Base-by-base conservation (phyloP, 2,797 vertebrate species). In the Melanogrammus aeglefinus region DNA sequence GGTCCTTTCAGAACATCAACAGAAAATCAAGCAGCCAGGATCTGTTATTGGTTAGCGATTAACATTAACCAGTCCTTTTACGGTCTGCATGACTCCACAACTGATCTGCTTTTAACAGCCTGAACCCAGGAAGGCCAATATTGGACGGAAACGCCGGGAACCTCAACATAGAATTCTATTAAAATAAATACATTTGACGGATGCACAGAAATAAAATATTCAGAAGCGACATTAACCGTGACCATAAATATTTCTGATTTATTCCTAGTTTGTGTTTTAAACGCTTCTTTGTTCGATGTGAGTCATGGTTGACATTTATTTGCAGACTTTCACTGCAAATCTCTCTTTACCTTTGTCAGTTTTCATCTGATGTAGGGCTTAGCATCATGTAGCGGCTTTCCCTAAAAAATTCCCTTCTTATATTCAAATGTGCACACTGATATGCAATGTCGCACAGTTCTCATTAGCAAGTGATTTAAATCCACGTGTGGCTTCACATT, bases 1-100 rank as follows among this genome's bases (percentile, higher is more conserved):
- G n/a, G 27, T 66, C 63, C 63, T 66, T 66, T 66, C 63, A 66
- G 24, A 66, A 66, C 63, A 66, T 66, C 63, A 27, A 66, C 63
- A 66, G 9, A 10, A 16, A 27, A 66, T 66, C 57, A 63, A 63
- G 57, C 8, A 24, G 57, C 14, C 57, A 24, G 57, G 21, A 63
- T 63, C 57, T n/a, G n/a, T 66, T 27, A 27, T 66, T 8, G 4
- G 35, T 66, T 66, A 66, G 27, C 4, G 63, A 27, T 66, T 27
- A 7, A 63, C 47, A 6, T 51, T 51, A 51, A 14, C 47, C 47
- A 6, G 9, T 24, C 21, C 57, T 24, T 63, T 63, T 63, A 63
- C 21, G 21, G 8, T 9, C 57, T 63, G 57, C n/a, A 21, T 24
- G 57, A 21, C 51, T 66, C n/a, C 24, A 8, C n/a, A 63, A 63